These are phyloP conservation scores for Phalloptychus januarius DNA, from an alignment of 2,797 vertebrate species.

Conservation along the genomic window DNA sequence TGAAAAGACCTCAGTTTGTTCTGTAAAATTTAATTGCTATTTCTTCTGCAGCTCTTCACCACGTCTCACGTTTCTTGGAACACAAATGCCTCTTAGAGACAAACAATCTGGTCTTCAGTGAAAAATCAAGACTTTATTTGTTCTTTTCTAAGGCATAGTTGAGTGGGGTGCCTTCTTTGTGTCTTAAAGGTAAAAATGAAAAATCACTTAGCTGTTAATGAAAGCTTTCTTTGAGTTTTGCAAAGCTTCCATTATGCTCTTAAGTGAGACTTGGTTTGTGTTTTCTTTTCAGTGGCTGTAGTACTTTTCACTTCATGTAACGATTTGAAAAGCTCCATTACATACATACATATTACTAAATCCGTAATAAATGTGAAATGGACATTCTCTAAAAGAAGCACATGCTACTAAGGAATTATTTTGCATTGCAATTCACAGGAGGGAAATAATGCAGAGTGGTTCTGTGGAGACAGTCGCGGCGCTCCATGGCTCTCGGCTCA, in stretches of 20 bases:
- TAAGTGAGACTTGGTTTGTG: conserved; percentile 28
- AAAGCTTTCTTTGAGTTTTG: conserved; percentile 23
- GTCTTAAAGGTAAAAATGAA: conserved; percentile 23
- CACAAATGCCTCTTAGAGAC: neutral
- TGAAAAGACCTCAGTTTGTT: neutral
- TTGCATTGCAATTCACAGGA: neutral
- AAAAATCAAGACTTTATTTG: neutral
- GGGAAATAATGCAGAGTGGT: conserved; percentile 9
- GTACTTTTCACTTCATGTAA: conserved; percentile 24
- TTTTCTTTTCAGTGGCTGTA: conserved; percentile 13
- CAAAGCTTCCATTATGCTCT: conserved; percentile 41
- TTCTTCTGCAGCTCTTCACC: neutral
- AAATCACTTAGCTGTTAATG: conserved; percentile 42
- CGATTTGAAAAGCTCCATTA: conserved; percentile 23
- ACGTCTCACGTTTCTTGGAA: neutral
- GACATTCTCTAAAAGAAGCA: conserved; percentile 18
- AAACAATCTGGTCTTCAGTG: neutral
- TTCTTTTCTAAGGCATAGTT: neutral
- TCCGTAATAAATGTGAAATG: conserved; percentile 7
- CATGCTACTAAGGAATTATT: conserved; percentile 6
- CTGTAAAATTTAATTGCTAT: neutral
- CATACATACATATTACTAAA: neutral
- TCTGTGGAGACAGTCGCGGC: conserved; percentile 20
- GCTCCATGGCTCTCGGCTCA: conserved; percentile 30
- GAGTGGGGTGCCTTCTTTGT: conserved; percentile 7